Evolutionary conservation across 1,140 invertebrate genomes (phyloP).

Genomic region (Eumeta japonica): DNA sequence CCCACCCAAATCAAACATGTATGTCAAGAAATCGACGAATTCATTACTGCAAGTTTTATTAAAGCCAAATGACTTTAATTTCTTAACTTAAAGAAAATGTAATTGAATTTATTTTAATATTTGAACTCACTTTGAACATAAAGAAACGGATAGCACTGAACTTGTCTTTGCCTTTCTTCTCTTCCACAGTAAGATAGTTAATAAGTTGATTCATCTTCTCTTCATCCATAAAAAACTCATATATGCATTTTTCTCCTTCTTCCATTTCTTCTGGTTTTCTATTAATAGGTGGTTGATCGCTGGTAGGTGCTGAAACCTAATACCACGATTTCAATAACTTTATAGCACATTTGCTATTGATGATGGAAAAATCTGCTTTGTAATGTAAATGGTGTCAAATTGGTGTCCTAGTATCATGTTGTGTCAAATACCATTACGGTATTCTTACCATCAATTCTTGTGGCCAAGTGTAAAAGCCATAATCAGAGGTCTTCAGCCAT

Average conservation of each 20-base stretch:
- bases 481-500: constrained; percentile 68
- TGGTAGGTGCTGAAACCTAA: constrained; percentile 34
- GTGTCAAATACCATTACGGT: too few relatives aligned
- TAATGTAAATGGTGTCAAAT: constrained; percentile 1
- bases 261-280: constrained; percentile 49
- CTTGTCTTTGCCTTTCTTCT: constrained; percentile 82
- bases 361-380: background rate
- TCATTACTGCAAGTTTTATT: too few relatives aligned
- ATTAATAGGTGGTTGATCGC: constrained; percentile 27
- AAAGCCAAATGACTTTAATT: too few relatives aligned
- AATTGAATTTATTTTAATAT: too few relatives aligned
- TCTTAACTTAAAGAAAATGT: too few relatives aligned
- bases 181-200: constrained; percentile 77
- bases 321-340: too few relatives aligned
- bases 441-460: constrained; percentile 56
- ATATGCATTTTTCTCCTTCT: constrained; percentile 64
- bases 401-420: too few relatives aligned
- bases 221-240: constrained; percentile 69
- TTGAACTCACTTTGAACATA: constrained; percentile 69
- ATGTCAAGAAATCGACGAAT: too few relatives aligned
- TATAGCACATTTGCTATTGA: constrained; percentile 1
- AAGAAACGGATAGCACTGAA: constrained; percentile 68
- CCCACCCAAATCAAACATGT: too few relatives aligned
- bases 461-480: constrained; percentile 84
- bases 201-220: constrained; percentile 74